These are phyloP conservation scores for Calliphora vomitoria DNA, from an alignment of 2,888 invertebrate genomes.

Conservation along the genomic window DNA sequence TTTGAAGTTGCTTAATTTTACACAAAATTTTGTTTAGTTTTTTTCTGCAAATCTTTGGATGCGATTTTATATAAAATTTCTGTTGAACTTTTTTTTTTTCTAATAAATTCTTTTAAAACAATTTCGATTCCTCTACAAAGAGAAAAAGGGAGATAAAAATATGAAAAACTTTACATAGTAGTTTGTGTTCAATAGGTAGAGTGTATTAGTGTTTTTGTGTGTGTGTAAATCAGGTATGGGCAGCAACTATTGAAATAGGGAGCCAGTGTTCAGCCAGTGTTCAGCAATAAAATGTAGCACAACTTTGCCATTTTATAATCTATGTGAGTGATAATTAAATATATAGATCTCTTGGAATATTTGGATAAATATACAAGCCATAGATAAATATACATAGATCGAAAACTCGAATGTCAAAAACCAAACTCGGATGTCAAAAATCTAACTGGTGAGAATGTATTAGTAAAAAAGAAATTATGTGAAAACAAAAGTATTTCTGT, in stretches of 20 bases:
- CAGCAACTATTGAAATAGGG: background rate
- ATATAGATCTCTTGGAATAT: no score
- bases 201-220: background rate
- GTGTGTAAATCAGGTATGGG: background rate
- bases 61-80: conserved; percentile 36
- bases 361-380: no score
- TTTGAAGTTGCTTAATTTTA: conserved; percentile 64
- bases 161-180: conserved; percentile 43
- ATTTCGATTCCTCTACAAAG: conserved; percentile 57
- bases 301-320: no score
- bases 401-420: no score
- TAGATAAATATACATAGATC: no score
- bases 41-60: conserved; percentile 42
- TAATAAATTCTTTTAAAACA: conserved; percentile 71
- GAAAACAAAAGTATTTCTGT: no score
- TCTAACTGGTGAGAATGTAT: no score
- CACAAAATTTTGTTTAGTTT: conserved; percentile 37
- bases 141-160: background rate
- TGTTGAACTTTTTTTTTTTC: conserved; percentile 45
- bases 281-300: no score
- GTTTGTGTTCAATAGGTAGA: conserved; percentile 21
- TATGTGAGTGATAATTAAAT: no score
- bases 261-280: background rate
- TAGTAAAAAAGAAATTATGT: no score
- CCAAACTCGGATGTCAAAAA: no score